Evolutionary conservation across 2,797 vertebrate genomes (phyloP).

Genomic region (Ispidina lecontei): DNA sequence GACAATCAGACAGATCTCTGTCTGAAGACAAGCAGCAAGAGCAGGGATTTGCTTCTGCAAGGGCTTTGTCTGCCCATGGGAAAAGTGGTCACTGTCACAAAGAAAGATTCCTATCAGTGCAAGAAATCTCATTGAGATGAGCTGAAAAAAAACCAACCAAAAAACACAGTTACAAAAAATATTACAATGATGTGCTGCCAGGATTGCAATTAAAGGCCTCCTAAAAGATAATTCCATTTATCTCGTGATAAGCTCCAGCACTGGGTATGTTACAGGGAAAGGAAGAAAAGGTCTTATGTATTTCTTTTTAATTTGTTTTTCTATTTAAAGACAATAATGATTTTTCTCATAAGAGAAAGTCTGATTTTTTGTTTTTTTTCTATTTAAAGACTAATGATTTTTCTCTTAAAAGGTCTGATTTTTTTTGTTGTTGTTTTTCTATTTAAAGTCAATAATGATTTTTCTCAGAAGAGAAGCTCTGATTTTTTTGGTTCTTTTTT

Average conservation of each 20-base stretch:
- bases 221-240: constrained; percentile 4
- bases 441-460: too few species aligned
- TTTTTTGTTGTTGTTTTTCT: too few species aligned
- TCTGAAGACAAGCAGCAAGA: constrained; percentile 2
- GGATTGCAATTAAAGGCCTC: constrained; percentile 25
- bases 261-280: neutral
- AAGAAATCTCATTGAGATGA: neutral
- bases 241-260: neutral
- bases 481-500: too few species aligned
- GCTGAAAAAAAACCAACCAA: neutral
- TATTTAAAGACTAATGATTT: too few species aligned
- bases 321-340: neutral
- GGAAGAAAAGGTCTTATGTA: neutral
- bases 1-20: constrained; percentile 22
- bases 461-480: too few species aligned
- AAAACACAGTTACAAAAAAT: neutral
- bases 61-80: neutral
- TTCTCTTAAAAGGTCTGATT: too few species aligned
- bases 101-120: neutral
- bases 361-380: too few species aligned
- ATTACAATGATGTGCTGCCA: neutral
- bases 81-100: neutral
- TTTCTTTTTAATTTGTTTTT: neutral
- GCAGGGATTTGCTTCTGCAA: constrained; percentile 9
- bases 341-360: too few species aligned